Base-by-base conservation (phyloP, 1,140 invertebrate species). In the Drosophila obscura region DNA sequence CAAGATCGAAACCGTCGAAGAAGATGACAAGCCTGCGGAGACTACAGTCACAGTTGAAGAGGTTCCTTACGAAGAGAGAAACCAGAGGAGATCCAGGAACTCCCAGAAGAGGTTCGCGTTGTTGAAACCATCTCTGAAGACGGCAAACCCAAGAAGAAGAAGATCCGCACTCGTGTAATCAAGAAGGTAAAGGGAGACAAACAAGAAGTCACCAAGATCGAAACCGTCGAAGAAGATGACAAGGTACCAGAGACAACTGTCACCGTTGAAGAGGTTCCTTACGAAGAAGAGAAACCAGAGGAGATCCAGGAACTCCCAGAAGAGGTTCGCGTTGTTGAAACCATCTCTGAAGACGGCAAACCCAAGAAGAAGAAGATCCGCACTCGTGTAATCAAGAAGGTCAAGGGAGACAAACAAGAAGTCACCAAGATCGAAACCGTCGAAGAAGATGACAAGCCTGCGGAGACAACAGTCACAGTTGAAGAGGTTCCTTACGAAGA, bases 281-380 rank as follows among this genome's bases (percentile, higher is more conserved):
- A 49, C 8, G 39, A 51, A 9, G 39, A 61, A n/a, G 39, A 58
- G 5, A n/a, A 61, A 0, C 58, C 48, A 19, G 58, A 61, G 43
- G 35, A 61, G 7, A 44, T 61, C 8, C 1, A 26, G n/a, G 58
- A 61, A 11, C 58, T 61, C 19, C 58, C 58, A 11, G 58, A 61
- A 4, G 58, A 51, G 15, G 58, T 61, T 13, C 58, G 48, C 4
- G 58, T 61, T 4, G 43, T 68, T 15, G 65, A 68, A 61, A 31
- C 65, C 0, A 7, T 68, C 0, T 28, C 65, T 2, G 65, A 68
- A 55, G 65, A 68, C 5, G 65, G 65, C 19, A 67, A 52, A 16
- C 65, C 57, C 5, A 67, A 67, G 50, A 61, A 67, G 35, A 67
- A 67, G 41, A 67, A 60, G 57, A 67, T 67, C 26, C 57, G 64